These are phyloP conservation scores for Coboldia fuscipes DNA, from an alignment of 1,140 invertebrate genomes.

Conservation along the genomic window DNA sequence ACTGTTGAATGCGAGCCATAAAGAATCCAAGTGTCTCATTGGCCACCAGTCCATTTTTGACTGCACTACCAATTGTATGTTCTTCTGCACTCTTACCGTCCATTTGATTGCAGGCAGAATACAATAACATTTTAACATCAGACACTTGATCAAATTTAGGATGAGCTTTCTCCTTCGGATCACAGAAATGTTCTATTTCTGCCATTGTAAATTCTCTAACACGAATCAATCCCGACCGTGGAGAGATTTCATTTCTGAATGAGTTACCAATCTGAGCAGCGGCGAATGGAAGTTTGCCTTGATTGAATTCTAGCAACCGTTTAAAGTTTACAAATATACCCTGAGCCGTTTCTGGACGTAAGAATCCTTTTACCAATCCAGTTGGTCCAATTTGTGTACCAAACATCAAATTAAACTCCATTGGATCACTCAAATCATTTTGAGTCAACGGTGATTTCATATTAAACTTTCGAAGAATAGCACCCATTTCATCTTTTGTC, in stretches of 20 bases:
- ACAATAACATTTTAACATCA: conserved; percentile 55
- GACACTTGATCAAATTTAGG: conserved; percentile 69
- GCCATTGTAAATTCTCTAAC: conserved; percentile 99
- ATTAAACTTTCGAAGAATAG: conserved; percentile 59
- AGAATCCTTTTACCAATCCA: conserved; percentile 79
- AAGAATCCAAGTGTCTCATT: conserved; percentile 98
- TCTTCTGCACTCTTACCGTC: conserved; percentile 57
- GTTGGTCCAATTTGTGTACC: conserved; percentile 91
- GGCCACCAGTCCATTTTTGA: conserved; percentile 59
- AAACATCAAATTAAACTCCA: conserved; percentile 99
- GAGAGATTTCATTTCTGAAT: conserved; percentile 99
- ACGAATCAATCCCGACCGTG: conserved; percentile 84
- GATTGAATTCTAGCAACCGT: conserved; percentile 89
- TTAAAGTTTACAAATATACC: conserved; percentile 99
- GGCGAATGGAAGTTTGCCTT: conserved; percentile 90
- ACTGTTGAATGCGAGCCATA: conserved; percentile 86
- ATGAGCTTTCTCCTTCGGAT: conserved; percentile 73
- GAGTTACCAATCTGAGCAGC: conserved; percentile 83
- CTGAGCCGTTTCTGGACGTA: conserved; percentile 96
- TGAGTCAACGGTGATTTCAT: conserved; percentile 90
- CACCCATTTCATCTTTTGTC: conserved; percentile 73
- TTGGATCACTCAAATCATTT: conserved; percentile 83
- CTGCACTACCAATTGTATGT: conserved; percentile 55
- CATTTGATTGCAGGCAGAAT: conserved; percentile 95
- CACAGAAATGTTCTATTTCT: conserved; percentile 99